Evolutionary conservation across 1,140 invertebrate species (phyloP), one percentile per base, ranked within the genome.

Genomic region (Heliconius hermathena): DNA sequence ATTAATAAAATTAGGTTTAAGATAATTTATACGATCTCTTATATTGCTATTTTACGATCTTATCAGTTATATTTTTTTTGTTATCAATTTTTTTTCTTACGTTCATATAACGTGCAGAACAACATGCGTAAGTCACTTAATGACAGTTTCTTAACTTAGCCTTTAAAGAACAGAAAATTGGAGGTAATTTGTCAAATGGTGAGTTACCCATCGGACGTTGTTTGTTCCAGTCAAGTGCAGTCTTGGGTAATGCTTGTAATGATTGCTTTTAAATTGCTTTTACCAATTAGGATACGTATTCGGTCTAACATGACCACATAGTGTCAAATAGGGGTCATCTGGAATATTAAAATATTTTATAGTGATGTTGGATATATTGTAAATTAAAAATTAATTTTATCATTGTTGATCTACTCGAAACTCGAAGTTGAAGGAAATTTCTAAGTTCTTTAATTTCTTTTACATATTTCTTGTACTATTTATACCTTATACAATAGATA

Each of bases 251-350:
- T 16, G 60, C 22, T 66, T 79, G 81, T 82, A 80, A 83, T 89
- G 85, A 90, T 91, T 91, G 85, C 86, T 41, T 90, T 90, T 87
- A 90, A 90, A 91, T 91, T 90, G 86, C 83, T 74, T 60, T 60
- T 41, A 71, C 33, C 71, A 33, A 73, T 78, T 73, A 66, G 60
- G 60, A 66, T 66, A 66, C 60, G 26, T 0, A 16, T 29, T 66
- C 29, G 60, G 60, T 66, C 5, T 0, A 29, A 66, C 22, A 26
- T 66, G 22, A 66, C 60, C 22, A 66, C 60, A 66, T 26, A 29
- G 1, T 29, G 60, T 66, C 60, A 16, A 26, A 57, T 57, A 3
- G 22, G 8, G n/a, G 54, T n/a, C 54, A 57, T 3, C 8, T 22
- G 54, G 54, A n/a, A n/a, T 57, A 66, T 26, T 16, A 26, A 46